These are phyloP conservation scores for Pocillopora grandis DNA, from an alignment of 92 coral and sea anemone genomes.

Conservation along the genomic window DNA sequence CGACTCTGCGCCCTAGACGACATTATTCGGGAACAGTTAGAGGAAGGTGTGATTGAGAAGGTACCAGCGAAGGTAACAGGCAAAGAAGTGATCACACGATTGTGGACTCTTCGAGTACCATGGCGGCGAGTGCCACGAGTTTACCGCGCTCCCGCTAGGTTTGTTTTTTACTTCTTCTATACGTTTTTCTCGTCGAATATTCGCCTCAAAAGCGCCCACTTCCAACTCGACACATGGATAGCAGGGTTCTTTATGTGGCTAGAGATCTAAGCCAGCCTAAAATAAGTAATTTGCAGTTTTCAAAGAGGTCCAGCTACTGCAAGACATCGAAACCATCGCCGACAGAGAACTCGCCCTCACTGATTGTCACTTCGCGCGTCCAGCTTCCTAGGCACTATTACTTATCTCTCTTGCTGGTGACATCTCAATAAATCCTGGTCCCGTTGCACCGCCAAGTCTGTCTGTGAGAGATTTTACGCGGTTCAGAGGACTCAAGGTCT, in stretches of 20 bases:
- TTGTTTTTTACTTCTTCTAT: constrained; percentile 20
- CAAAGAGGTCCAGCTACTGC: too few species aligned
- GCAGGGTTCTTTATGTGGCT: constrained; percentile 13
- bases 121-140: constrained; percentile 29
- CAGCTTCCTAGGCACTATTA: constrained; percentile 22
- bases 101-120: neutral
- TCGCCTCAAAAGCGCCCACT: constrained; percentile 9
- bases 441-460: too few species aligned
- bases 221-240: constrained; percentile 12
- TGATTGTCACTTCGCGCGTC: constrained; percentile 29
- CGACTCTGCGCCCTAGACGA: constrained; percentile 59
- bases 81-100: constrained; percentile 7
- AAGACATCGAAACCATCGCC: constrained; percentile 5
- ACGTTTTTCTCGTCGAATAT: constrained; percentile 1
- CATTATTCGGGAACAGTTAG: constrained; percentile 57
- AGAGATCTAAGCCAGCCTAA: constrained; percentile 30
- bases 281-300: constrained; percentile 4
- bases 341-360: constrained; percentile 25
- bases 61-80: constrained; percentile 53
- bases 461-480: too few species aligned
- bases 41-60: constrained; percentile 58
- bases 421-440: constrained; percentile 21
- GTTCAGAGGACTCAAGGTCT: too few species aligned
- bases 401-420: constrained; percentile 31
- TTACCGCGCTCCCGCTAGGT: constrained; percentile 22